phyloP scores from a whole-genome alignment of 2,888 invertebrate species.

The Drosophila melanosoma region DNA sequence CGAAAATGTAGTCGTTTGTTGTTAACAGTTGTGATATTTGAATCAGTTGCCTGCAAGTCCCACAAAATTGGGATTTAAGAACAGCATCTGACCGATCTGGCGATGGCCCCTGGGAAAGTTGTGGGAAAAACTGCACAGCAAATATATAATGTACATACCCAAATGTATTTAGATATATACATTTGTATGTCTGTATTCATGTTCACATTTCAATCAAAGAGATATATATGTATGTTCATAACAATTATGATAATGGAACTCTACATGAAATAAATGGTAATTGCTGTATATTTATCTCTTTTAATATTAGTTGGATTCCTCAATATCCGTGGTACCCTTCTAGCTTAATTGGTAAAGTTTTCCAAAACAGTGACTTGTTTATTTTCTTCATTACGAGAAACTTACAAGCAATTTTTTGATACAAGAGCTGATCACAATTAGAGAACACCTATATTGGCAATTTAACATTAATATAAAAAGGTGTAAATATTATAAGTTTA shows the following conservation, averaged over 20 bases:
- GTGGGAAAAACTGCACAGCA: conserved; percentile 32
- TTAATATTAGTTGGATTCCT: neutral
- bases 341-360: neutral
- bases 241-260: conserved; percentile 6
- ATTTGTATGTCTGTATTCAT: conserved; percentile 9
- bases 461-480: neutral
- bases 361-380: neutral
- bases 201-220: conserved; percentile 15
- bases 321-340: neutral
- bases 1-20: conserved; percentile 67
- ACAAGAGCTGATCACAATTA: neutral
- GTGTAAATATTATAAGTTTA: neutral
- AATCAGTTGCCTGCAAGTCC: conserved; percentile 46
- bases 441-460: neutral
- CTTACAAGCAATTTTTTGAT: neutral
- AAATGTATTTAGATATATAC: conserved; percentile 3
- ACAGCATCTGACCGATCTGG: conserved; percentile 33
- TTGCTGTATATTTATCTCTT: neutral
- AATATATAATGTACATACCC: conserved; percentile 15
- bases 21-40: conserved; percentile 74
- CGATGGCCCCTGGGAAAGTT: conserved; percentile 28
- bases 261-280: neutral
- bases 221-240: conserved; percentile 5
- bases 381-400: too few species aligned
- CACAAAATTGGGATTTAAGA: conserved; percentile 9